Percentiles rank a stretch among this genome's conserved stretches.
phyloP scores from a whole-genome alignment of 2,888 invertebrate species.

The Macrosiphum euphorbiae region DNA sequence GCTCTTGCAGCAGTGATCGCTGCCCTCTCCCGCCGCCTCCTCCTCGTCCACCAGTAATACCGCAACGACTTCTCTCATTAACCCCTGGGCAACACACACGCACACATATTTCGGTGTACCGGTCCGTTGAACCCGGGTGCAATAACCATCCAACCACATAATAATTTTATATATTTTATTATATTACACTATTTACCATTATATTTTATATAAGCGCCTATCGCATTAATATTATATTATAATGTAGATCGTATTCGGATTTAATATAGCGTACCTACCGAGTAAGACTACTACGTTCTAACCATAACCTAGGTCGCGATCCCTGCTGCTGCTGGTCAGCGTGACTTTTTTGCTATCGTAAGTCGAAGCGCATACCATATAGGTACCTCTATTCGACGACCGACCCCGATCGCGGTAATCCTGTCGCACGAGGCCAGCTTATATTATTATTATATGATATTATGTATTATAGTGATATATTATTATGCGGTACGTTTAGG shows the following conservation, averaged over 20 bases:
- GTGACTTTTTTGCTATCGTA: background rate
- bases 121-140: slow-evolving; percentile 62
- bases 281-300: background rate
- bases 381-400: background rate
- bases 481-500: background rate
- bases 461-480: background rate
- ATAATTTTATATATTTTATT: slow-evolving; percentile 1
- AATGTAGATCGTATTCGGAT: slow-evolving; percentile 36
- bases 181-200: slow-evolving; percentile 36
- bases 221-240: background rate
- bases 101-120: slow-evolving; percentile 30
- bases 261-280: background rate
- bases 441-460: background rate
- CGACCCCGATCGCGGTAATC: background rate
- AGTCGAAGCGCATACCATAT: background rate
- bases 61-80: slow-evolving; percentile 46
- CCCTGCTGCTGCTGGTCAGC: background rate
- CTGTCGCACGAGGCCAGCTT: background rate
- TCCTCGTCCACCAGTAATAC: background rate
- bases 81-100: slow-evolving; percentile 48
- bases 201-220: background rate
- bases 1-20: background rate
- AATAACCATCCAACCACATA: slow-evolving; percentile 44
- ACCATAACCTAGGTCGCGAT: background rate
- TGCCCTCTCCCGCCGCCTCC: background rate